Evolutionary conservation across 1,140 invertebrate species (phyloP), one percentile per base, ranked within the genome.

Genomic region (Brachionus angularis): DNA sequence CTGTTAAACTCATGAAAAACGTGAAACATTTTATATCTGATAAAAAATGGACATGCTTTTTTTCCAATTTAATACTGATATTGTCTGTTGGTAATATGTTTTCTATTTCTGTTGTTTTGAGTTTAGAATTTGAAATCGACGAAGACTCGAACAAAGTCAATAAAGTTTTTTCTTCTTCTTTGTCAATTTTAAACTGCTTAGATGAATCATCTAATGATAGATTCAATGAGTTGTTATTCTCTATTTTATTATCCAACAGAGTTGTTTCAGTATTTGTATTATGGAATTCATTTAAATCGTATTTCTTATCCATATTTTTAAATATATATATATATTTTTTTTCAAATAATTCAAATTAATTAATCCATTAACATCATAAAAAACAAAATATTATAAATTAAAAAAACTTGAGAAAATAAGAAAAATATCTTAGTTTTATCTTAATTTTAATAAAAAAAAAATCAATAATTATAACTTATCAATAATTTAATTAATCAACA

Each of bases 1-100:
- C 90, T 73, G 95, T 86, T 79, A 94, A 86, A 77, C 91, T 93
- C 75, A 93, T 86, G 73, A 93, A 86, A 79, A 93, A 86, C 75
- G 94, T 91, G 81, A 95, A 96, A 74, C 91, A 87, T 87, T 91
- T 84, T 53, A 88, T 79, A 70, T 77, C 81, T 64, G 78, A 36
- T 1, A 58, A 39, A 76, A 53, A 72, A 74, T 23, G 27, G 10
- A 29, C 49, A 29, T 52, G 5, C 3, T 1, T 52, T 1, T 29
- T 23, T n/a, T n/a, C 49, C 27, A 52, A 29, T 29, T 21, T 52
- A n/a, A 52, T 29, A 29, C 1, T 52, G 12, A 25, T 29, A 27
- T 52, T 31, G 31, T 27, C 31, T 27, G 49, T 29, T 0, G 49
- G 16, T 5, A 29, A 10, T 52, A 29, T 75, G 73, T 10, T 76